A percentile compares a stretch with the other conserved stretches of the same genome.
phyloP scores from a whole-genome alignment of 2,888 invertebrate genomes.

The Heterodera filipjevi region DNA sequence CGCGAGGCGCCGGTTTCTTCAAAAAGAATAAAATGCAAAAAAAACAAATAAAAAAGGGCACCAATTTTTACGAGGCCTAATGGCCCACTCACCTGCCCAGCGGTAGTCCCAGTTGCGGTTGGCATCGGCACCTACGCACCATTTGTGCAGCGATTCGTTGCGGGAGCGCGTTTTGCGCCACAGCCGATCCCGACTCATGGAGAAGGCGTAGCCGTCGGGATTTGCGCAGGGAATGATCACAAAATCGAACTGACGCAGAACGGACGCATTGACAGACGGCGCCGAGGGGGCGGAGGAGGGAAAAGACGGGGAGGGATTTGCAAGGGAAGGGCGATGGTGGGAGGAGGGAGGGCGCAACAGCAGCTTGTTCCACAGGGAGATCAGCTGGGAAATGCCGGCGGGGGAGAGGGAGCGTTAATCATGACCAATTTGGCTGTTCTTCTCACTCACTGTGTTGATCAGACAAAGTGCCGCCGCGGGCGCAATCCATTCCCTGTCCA shows the following conservation, averaged over 20 bases:
- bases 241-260: conserved; percentile 58
- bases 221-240: conserved; percentile 62
- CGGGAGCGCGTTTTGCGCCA: conserved; percentile 64
- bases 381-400: neutral
- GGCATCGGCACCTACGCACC: conserved; percentile 64
- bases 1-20: conserved; percentile 58
- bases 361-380: neutral
- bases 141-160: conserved; percentile 54
- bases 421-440: neutral
- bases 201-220: conserved; percentile 64
- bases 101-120: conserved; percentile 64
- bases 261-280: neutral
- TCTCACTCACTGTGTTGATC: conserved; percentile 52
- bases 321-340: neutral
- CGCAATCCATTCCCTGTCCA: conserved; percentile 59
- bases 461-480: conserved; percentile 58
- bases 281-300: neutral
- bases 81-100: conserved; percentile 54
- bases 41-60: neutral
- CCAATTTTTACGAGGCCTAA: neutral
- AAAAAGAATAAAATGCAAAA: neutral
- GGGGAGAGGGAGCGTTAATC: neutral
- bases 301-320: neutral
- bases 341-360: neutral
- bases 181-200: conserved; percentile 56